Conservation (phyloP, 2,888 invertebrate genomes). For the Eupsilia transversa region DNA sequence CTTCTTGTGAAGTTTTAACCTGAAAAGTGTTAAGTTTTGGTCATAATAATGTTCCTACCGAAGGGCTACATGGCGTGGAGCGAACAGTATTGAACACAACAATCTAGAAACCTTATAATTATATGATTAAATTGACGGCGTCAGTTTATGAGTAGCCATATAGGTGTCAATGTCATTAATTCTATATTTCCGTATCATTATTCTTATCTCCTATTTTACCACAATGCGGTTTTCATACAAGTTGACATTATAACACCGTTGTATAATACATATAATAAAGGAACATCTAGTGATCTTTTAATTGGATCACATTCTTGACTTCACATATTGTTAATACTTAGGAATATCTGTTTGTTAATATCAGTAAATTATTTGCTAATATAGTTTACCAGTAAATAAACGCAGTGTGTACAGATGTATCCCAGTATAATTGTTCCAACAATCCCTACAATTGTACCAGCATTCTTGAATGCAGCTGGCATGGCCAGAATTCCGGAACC, state of each 20-base stretch:
- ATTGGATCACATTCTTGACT: slow-evolving; percentile 26
- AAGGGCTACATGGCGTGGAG: background rate
- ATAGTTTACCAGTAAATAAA: slow-evolving; percentile 95
- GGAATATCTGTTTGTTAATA: background rate
- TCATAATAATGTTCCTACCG: background rate
- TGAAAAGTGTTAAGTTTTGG: slow-evolving; percentile 66
- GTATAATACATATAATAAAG: background rate
- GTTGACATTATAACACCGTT: slow-evolving; percentile 22
- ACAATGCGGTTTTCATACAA: slow-evolving; percentile 49
- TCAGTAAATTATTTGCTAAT: slow-evolving; percentile 8
- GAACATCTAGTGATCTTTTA: slow-evolving; percentile 2
- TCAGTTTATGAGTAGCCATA: background rate
- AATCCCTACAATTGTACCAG: slow-evolving; percentile 95
- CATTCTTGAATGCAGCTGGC: slow-evolving; percentile 96
- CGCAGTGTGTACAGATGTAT: slow-evolving; percentile 97
- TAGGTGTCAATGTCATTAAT: slow-evolving; percentile 27
- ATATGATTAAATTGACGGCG: background rate
- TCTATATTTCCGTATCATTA: slow-evolving; percentile 34
- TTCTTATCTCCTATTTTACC: slow-evolving; percentile 37
- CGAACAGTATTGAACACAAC: background rate
- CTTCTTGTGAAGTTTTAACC: slow-evolving; percentile 89
- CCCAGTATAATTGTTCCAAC: slow-evolving; percentile 95
- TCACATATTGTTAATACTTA: slow-evolving; percentile 18
- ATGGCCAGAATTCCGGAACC: slow-evolving; percentile 98
- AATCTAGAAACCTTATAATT: background rate